Evolutionary conservation across 1,140 invertebrate species (phyloP).

Genomic region (Drosophila repleta): DNA sequence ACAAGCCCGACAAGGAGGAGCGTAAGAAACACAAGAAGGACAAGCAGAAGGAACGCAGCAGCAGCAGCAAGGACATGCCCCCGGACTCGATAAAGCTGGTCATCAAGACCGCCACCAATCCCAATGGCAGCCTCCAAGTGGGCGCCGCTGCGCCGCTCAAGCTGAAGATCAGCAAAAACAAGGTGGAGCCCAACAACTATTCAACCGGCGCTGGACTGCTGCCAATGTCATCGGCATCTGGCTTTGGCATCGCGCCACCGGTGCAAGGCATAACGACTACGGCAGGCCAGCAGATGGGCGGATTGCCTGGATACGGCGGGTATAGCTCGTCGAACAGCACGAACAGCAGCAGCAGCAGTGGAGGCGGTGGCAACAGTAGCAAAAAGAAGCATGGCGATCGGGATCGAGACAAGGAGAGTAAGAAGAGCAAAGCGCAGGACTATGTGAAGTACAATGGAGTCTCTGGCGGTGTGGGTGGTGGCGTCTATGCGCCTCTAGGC

Average conservation of each 20-base stretch:
- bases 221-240: constrained; percentile 28
- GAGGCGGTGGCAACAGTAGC: constrained; percentile 51
- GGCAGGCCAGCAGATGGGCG: not conserved
- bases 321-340: constrained; percentile 48
- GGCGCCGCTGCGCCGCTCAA: constrained; percentile 79
- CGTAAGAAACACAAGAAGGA: constrained; percentile 88
- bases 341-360: constrained; percentile 46
- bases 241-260: constrained; percentile 29
- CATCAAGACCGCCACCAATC: constrained; percentile 55
- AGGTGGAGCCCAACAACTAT: constrained; percentile 70
- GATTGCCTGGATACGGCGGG: not conserved
- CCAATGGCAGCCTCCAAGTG: constrained; percentile 58
- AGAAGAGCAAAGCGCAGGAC: constrained; percentile 77
- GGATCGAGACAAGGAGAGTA: constrained; percentile 83
- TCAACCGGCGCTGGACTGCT: constrained; percentile 45
- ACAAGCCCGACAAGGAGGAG: constrained; percentile 85
- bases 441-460: constrained; percentile 70
- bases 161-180: constrained; percentile 88
- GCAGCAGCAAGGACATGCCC: constrained; percentile 82
- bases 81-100: constrained; percentile 64
- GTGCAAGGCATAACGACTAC: constrained; percentile 6
- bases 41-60: constrained; percentile 85
- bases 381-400: constrained; percentile 86
- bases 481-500: constrained; percentile 55
- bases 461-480: constrained; percentile 20